Conservation (phyloP, 2,113 vertebrate genomes). For the Ondatra zibethicus region DNA sequence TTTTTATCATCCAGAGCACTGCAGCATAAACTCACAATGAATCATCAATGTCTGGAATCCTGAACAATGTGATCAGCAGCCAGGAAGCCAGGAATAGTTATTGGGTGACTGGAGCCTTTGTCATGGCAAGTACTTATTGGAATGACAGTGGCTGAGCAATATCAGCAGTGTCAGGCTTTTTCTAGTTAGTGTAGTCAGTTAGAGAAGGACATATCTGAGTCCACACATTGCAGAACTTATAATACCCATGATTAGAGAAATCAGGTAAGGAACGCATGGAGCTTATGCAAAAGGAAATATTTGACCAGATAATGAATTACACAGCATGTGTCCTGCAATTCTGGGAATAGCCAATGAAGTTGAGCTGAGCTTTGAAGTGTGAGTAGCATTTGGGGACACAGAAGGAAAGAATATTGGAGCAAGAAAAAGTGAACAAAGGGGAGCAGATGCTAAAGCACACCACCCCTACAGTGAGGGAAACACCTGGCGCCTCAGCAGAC, state of each 20-base stretch:
- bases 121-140: not conserved
- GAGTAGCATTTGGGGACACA: not conserved
- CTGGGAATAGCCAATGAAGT: not conserved
- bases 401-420: not conserved
- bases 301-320: not conserved
- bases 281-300: not conserved
- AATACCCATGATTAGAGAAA: not conserved
- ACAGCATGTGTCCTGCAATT: not conserved
- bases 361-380: not conserved
- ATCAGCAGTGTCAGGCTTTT: not conserved
- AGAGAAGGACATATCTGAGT: not conserved
- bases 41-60: slow-evolving; percentile 11
- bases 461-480: not conserved
- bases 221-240: not conserved
- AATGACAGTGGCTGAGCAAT: not conserved
- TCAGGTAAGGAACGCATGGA: not conserved
- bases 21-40: slow-evolving; percentile 5
- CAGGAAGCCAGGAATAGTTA: not conserved
- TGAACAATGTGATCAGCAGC: not conserved
- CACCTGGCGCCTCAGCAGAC: not conserved
- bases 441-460: not conserved
- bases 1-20: not conserved
- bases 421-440: not conserved
- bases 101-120: not conserved
- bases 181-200: not conserved